Base-by-base conservation (phyloP, 2,113 vertebrate genomes). In the Cromileptes altivelis region DNA sequence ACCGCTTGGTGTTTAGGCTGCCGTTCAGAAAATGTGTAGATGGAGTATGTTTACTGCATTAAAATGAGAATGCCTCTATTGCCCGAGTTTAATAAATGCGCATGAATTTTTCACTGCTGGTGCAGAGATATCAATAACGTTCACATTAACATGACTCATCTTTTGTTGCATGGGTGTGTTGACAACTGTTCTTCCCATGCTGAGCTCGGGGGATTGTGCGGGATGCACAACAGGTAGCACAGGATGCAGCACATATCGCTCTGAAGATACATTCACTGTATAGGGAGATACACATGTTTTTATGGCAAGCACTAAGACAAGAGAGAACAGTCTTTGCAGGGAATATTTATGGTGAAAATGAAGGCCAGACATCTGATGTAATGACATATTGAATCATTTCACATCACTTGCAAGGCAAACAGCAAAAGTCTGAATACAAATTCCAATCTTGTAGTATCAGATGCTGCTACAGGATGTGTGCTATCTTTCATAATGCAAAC, bases 351-450 rank as follows among this genome's bases (percentile, higher is more conserved):
- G 52, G 17, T 37, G 47, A 65, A 60, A 77, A 78, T 49, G 69
- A 73, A 79, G 65, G 23, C 25, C 37, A 67, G 56, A 30, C 74
- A 75, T 85, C 30, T 1, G 1, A 25, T 55, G 58, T 45, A 45
- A 62, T 67, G 83, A 71, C 61, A 64, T 42, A n/a, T 27, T 69
- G 82, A 81, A 70, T 85, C 64, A 70, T 75, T 78, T 78, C 73
- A 21, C 21, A 21, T 62, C 70, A 61, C 65, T 53, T 62, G 52
- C 71, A 42, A 55, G 27, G 53, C 27, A 74, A 72, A 80, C 71
- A 78, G 57, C 60, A 53, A 72, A 64, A 55, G 27, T 75, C 75
- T 67, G 52, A 61, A 70, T 25, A 45, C 19, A 53, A 83, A 84
- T 78, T 78, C 30, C 67, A 67, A 25, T 53, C 58, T 56, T 53